Evolutionary conservation across 2,888 invertebrate species (phyloP).

Genomic region (Sisyra terminalis): DNA sequence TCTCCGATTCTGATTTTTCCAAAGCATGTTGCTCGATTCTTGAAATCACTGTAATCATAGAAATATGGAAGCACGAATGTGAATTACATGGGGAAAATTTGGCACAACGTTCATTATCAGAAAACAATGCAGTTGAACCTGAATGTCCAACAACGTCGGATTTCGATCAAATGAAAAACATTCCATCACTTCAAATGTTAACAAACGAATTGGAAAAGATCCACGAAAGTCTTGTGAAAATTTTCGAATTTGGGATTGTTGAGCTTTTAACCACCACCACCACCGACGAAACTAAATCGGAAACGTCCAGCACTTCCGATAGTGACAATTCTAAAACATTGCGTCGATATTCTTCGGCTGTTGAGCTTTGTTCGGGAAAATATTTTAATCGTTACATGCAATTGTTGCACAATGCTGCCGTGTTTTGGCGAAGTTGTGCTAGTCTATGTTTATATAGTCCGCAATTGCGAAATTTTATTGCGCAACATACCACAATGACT

Average conservation of each 20-base stretch:
- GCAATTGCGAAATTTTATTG: conserved; percentile 30
- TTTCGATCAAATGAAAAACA: conserved; percentile 5
- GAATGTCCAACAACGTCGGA: neutral
- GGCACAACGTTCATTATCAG: neutral
- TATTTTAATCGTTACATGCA: conserved; percentile 22
- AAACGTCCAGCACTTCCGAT: neutral
- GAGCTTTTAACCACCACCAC: neutral
- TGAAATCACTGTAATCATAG: conserved; percentile 41
- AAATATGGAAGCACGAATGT: conserved; percentile 33
- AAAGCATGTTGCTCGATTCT: conserved; percentile 40
- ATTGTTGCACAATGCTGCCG: conserved; percentile 27
- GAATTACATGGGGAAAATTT: conserved; percentile 16
- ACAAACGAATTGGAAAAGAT: conserved; percentile 4
- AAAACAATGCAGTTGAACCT: neutral
- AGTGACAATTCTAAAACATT: neutral
- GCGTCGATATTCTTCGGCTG: conserved; percentile 1
- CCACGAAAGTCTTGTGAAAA: neutral
- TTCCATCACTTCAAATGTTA: conserved; percentile 7
- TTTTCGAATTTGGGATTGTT: neutral
- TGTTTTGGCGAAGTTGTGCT: conserved; percentile 35
- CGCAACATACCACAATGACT: conserved; percentile 24
- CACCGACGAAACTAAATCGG: neutral
- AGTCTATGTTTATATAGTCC: conserved; percentile 37
- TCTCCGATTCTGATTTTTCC: conserved; percentile 35
- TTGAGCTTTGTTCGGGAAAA: conserved; percentile 17